Evolutionary conservation across 2,888 invertebrate species (phyloP).

Genomic region (Lymantria monacha): DNA sequence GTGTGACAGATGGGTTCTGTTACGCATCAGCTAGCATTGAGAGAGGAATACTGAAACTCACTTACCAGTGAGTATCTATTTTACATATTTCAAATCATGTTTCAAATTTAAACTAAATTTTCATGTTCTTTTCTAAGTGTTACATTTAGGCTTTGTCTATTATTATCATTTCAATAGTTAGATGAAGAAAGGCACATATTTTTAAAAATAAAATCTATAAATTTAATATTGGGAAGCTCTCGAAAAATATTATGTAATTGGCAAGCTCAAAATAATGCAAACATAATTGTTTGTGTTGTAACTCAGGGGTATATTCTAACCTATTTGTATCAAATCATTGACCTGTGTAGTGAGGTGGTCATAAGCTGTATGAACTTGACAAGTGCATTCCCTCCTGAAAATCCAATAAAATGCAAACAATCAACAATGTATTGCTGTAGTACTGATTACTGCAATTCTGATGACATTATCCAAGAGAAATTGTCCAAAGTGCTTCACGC

Average conservation of each 20-base stretch:
- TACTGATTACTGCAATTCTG: conserved; percentile 71
- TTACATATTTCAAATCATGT: not conserved
- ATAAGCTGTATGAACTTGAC: conserved; percentile 81
- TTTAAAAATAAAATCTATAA: conserved; percentile 17
- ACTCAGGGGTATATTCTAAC: conserved; percentile 48
- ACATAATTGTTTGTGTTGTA: conserved; percentile 30
- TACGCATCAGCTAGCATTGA: conserved; percentile 89
- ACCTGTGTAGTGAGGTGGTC: conserved; percentile 68
- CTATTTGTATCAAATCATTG: conserved; percentile 62
- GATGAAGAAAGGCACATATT: conserved; percentile 42
- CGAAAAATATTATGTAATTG: conserved; percentile 43
- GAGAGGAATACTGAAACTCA: conserved; percentile 84
- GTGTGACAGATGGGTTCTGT: conserved; percentile 94
- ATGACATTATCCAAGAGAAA: conserved; percentile 59
- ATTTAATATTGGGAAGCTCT: conserved; percentile 16
- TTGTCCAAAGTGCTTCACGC: conserved; percentile 55
- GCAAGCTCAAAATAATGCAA: conserved; percentile 70
- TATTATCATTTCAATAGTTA: conserved; percentile 1
- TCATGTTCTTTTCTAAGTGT: conserved; percentile 14
- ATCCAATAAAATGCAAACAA: conserved; percentile 67
- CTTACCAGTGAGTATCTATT: conserved; percentile 87
- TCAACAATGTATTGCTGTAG: conserved; percentile 71
- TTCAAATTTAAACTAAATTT: not conserved
- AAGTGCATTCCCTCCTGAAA: conserved; percentile 81
- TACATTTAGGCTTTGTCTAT: conserved; percentile 10